phyloP scores from a whole-genome alignment of 2,888 invertebrate genomes.

The Ormia ochracea region DNA sequence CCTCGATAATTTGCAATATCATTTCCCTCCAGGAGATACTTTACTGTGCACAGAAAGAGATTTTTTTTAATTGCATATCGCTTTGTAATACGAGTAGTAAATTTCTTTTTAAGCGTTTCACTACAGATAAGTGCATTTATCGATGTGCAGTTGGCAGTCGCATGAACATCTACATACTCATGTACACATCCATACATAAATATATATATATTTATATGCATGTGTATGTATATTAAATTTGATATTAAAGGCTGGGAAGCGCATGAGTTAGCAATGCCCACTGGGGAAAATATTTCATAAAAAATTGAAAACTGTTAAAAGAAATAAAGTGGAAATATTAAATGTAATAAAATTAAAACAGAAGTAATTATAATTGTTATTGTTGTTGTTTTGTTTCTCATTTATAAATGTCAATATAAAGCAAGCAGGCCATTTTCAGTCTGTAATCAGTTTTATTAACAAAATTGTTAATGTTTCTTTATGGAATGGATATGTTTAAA shows the following conservation, averaged over 20 bases:
- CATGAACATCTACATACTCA: neutral
- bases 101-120: neutral
- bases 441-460: no score
- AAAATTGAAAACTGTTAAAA: neutral
- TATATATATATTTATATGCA: no score
- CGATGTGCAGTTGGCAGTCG: neutral
- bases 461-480: no score
- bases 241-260: neutral
- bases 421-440: neutral
- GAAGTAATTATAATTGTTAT: conserved; percentile 21
- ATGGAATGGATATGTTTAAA: no score
- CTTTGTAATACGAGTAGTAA: neutral
- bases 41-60: neutral
- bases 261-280: conserved; percentile 5
- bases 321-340: neutral
- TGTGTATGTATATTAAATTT: neutral
- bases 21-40: neutral
- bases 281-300: neutral
- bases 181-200: no score
- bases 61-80: neutral
- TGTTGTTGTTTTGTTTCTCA: neutral
- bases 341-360: conserved; percentile 7
- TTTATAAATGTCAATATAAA: neutral
- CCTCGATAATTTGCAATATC: no score
- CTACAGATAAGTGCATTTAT: conserved; percentile 19